These are phyloP conservation scores for Ochotona princeps DNA, from an alignment of 2,113 vertebrate species.

Conservation along the genomic window DNA sequence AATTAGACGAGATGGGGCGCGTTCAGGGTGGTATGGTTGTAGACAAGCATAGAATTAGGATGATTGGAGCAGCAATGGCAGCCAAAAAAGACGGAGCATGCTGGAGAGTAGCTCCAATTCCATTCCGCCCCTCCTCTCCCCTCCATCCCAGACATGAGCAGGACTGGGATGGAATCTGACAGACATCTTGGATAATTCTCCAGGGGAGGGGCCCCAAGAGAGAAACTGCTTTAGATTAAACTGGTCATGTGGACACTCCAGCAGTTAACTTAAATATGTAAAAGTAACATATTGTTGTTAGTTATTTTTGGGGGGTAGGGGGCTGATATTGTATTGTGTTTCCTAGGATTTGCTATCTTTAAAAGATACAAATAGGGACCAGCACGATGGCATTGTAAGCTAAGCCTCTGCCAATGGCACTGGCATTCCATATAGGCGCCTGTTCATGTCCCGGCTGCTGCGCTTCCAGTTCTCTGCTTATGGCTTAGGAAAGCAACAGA, in stretches of 20 bases:
- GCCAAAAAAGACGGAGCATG: background rate
- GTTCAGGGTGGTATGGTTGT: too few relatives aligned
- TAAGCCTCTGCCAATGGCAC: too few relatives aligned
- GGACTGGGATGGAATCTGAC: background rate
- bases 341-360: constrained; percentile 34
- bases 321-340: background rate
- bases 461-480: too few relatives aligned
- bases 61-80: background rate
- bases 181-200: background rate
- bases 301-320: background rate
- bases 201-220: background rate
- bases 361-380: background rate
- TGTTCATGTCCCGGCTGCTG: too few relatives aligned
- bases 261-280: background rate
- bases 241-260: background rate
- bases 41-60: background rate
- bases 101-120: background rate
- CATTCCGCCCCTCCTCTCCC: background rate
- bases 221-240: constrained; percentile 30
- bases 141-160: background rate
- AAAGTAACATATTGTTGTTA: background rate
- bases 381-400: too few relatives aligned
- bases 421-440: too few relatives aligned
- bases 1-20: too few relatives aligned
- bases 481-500: too few relatives aligned